Conservation (phyloP, 1,140 invertebrate genomes). For the Drosophila nebulosa region DNA sequence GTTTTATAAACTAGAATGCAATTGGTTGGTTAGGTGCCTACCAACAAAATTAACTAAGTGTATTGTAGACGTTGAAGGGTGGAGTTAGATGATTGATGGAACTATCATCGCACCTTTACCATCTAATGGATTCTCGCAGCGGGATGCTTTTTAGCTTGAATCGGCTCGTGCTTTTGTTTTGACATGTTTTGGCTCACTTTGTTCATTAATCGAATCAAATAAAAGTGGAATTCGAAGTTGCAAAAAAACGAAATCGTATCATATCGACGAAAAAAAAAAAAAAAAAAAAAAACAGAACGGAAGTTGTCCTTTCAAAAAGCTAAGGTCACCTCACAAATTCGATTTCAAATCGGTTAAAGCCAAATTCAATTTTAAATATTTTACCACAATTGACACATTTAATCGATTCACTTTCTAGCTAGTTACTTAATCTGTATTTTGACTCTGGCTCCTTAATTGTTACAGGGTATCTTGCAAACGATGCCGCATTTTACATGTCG, state of each 20-base stretch:
- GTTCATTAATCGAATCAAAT: constrained; percentile 19
- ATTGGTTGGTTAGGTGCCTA: background rate
- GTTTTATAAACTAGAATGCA: constrained; percentile 13
- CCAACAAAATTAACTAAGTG: background rate
- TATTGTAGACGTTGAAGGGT: background rate
- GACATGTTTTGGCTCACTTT: constrained; percentile 31
- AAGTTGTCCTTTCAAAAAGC: no score
- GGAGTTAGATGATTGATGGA: background rate
- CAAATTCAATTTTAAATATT: no score
- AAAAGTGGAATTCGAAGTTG: background rate
- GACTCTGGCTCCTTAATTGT: no score
- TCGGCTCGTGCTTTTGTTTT: constrained; percentile 16
- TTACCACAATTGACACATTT: no score
- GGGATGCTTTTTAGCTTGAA: background rate
- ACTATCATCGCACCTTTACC: background rate
- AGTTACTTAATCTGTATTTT: no score
- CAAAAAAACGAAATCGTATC: background rate
- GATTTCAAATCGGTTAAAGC: no score
- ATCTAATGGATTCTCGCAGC: background rate
- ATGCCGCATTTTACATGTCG: background rate
- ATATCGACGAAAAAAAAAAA: no score
- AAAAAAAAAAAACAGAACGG: no score
- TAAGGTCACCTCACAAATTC: no score
- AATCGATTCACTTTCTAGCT: no score
- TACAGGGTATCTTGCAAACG: no score